phyloP scores from a whole-genome alignment of 2,797 vertebrate genomes.

The Glyptemys insculpta region DNA sequence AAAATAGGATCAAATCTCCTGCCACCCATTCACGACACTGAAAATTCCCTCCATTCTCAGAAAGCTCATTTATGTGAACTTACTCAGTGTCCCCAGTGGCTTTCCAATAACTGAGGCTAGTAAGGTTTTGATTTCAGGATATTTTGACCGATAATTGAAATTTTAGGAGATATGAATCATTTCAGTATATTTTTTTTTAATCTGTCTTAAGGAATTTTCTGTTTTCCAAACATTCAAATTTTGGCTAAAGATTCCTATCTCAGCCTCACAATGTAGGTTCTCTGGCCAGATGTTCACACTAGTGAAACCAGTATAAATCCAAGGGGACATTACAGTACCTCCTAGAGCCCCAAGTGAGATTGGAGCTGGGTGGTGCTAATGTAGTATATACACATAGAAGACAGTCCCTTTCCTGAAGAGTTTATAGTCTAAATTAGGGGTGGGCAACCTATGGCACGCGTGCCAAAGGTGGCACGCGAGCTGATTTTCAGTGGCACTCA shows the following conservation, averaged over 20 bases:
- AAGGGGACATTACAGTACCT: background rate
- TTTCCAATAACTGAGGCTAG: slow-evolving; percentile 69
- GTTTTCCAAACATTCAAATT: background rate
- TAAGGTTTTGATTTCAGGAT: slow-evolving; percentile 69
- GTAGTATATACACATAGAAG: background rate
- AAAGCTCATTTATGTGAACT: slow-evolving; percentile 71
- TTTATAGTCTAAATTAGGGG: background rate
- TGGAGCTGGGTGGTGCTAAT: background rate
- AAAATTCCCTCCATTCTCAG: slow-evolving; percentile 70
- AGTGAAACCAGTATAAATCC: background rate
- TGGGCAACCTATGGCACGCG: too few relatives aligned
- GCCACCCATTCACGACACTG: slow-evolving; percentile 69
- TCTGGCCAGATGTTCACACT: background rate
- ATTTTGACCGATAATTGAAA: slow-evolving; percentile 73
- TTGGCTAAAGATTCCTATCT: background rate
- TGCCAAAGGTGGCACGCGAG: too few relatives aligned
- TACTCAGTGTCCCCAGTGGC: slow-evolving; percentile 49
- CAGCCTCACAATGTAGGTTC: background rate
- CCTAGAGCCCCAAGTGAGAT: accelerated
- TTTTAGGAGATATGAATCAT: slow-evolving; percentile 59
- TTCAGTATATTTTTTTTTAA: slow-evolving; percentile 7
- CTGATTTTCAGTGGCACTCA: too few relatives aligned
- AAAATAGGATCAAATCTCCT: slow-evolving; percentile 76
- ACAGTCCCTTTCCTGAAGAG: accelerated
- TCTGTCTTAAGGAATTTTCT: background rate